These are phyloP conservation scores for Zaprionus davidi DNA, from an alignment of 1,140 invertebrate genomes.

Conservation along the genomic window DNA sequence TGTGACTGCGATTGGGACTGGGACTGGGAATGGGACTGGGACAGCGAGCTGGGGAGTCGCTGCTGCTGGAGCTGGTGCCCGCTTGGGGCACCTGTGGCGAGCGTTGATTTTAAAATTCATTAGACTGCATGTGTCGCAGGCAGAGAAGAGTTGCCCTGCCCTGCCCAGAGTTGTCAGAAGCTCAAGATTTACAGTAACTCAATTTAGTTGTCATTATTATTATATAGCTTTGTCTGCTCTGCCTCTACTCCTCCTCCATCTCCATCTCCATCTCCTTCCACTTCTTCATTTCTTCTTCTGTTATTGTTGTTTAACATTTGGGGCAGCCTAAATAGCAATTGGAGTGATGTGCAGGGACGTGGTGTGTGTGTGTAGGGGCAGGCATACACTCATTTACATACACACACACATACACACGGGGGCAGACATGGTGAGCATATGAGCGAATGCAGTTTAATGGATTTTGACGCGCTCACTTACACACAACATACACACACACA, in stretches of 20 bases:
- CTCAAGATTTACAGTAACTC: slow-evolving; percentile 56
- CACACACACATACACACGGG: slow-evolving; percentile 6
- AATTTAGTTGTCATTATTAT: slow-evolving; percentile 82
- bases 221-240: neutral
- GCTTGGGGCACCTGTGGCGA: slow-evolving; percentile 72
- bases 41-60: slow-evolving; percentile 17
- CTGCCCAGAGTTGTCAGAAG: slow-evolving; percentile 59
- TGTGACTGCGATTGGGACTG: neutral
- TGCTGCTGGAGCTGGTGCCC: neutral
- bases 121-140: slow-evolving; percentile 83
- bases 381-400: slow-evolving; percentile 28
- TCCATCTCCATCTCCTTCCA: slow-evolving; percentile 25
- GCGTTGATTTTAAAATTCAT: slow-evolving; percentile 84
- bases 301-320: slow-evolving; percentile 22
- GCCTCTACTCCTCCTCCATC: no score
- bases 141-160: neutral
- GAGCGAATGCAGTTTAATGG: slow-evolving; percentile 70
- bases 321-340: slow-evolving; percentile 20
- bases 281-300: neutral
- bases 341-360: neutral
- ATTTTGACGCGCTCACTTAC: slow-evolving; percentile 51
- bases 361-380: slow-evolving; percentile 4
- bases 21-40: no score
- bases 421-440: slow-evolving; percentile 19
- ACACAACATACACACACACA: slow-evolving; percentile 17